Evolutionary conservation across 2,888 invertebrate species (phyloP), one percentile per base, ranked within the genome.

Genomic region (Chrysolina americana): DNA sequence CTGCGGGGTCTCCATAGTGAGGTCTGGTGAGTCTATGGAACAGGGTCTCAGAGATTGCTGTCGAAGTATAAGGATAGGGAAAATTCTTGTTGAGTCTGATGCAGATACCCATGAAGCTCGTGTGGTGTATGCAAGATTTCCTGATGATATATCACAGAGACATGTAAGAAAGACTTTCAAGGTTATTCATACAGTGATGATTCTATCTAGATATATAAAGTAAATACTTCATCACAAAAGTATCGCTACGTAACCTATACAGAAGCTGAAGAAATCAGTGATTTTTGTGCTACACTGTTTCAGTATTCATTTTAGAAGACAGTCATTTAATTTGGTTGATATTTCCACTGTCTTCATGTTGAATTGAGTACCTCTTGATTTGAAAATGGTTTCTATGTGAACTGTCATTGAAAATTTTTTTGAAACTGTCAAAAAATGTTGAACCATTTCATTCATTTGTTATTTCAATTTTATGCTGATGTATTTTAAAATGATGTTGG

Each of bases 71-170:
- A 92, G 99, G 73, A 99, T 99, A 80, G 99, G 99, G 41, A 99
- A 99, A 90, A 99, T 99, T 85, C 89, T 99, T 59, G 96, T 99
- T 0, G 98, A 98, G 88, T 97, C 97, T 77, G 98, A 98, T 89
- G 94, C 94, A 11, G 98, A 98, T 84, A 98, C 98, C 0, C 98
- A 98, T 83, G 98, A 97, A 87, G 98, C 99, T 0, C 94, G 94
- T 85, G 98, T 99, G 0, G 97, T 99, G 2, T 99, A 99, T 87
- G 96, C 99, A 6, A 95, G 99, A 87, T 97, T 99, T 86, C 98
- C 99, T 0, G 97, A 98, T 79, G 99, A 99, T 87, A 97, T 99
- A 78, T 91, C 95, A 0, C 91, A 93, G 69, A 90, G 99, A 81
- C 93, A 94, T 84, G 88, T 88, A 82, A 80, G 82, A n/a, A n/a